Evolutionary conservation across 2,113 vertebrate species (phyloP).

Genomic region (Nerophis ophidion): DNA sequence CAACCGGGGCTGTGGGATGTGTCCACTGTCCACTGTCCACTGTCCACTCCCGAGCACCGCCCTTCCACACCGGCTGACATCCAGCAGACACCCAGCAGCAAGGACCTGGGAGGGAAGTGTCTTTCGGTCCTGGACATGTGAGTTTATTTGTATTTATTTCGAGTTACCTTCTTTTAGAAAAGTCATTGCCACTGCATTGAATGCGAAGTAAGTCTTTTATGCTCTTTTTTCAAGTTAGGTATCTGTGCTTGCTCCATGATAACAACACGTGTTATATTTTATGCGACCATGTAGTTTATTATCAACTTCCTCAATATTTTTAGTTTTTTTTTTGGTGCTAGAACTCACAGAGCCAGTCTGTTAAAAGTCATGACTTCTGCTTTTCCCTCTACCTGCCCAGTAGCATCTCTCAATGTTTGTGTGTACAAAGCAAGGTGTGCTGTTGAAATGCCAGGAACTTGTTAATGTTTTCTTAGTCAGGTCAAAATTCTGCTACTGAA

Average conservation of each 20-base stretch:
- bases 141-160: neutral
- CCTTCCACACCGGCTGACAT: conserved; percentile 22
- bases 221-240: neutral
- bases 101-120: conserved; percentile 19
- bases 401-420: conserved; percentile 18
- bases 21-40: too few relatives aligned
- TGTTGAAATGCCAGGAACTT: conserved; percentile 11
- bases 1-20: conserved; percentile 21
- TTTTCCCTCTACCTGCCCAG: conserved; percentile 27
- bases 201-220: neutral
- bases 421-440: conserved; percentile 42
- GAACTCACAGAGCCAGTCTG: neutral
- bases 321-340: neutral
- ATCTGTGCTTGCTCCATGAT: conserved; percentile 22
- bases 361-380: neutral
- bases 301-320: conserved; percentile 5
- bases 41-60: conserved; percentile 44
- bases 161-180: neutral
- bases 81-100: neutral
- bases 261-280: conserved; percentile 18
- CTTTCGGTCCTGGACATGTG: neutral
- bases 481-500: conserved; percentile 5
- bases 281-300: conserved; percentile 1
- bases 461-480: conserved; percentile 16
- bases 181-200: neutral